Base-by-base conservation (phyloP, 2,888 invertebrate genomes). In the Drosophila incognita region DNA sequence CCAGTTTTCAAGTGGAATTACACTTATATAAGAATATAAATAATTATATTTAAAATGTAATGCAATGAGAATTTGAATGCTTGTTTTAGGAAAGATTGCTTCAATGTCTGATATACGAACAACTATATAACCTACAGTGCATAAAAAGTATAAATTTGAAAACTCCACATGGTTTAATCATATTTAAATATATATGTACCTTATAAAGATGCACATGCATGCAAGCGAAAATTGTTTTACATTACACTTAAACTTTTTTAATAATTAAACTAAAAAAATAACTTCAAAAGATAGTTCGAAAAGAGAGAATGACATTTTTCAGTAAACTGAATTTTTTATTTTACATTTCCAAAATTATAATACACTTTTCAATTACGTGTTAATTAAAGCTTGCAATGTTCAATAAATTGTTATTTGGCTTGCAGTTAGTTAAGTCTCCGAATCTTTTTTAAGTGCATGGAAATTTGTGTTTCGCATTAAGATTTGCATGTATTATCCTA, bases 341-440 rank as follows among this genome's bases (percentile, higher is more conserved):
- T 46, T 4, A 15, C 8, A 24, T 46, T 15, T 15, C 4, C 7
- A 15, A 24, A 46, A 24, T 15, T 27, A 51, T n/a, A 51, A 29
- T 29, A 18, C n/a, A 29, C 29, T 51, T 29, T 29, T 29, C n/a
- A 29, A 10, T 29, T 29, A 51, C 18, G 0, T 31, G 7, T 29
- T 51, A 51, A 24, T 15, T 18, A 48, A 48, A 18, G 18, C 24
- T 48, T 51, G 29, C n/a, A 51, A 15, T 52, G 31, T 31, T 52
- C 2, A 52, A 31, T 29, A 33, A 52, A n/a, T 31, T 33, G 13
- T 21, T 33, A 33, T 18, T 2, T n/a, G n/a, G n/a, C n/a, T 31
- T 52, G 38, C n/a, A 56, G 15, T 56, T 56, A 29, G 13, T 40
- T 56, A 56, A 40, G 56, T 56, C 56, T 56, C 56, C 56, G 56